Evolutionary conservation across 2,797 vertebrate genomes (phyloP).

Genomic region (Chloroceryle inda): DNA sequence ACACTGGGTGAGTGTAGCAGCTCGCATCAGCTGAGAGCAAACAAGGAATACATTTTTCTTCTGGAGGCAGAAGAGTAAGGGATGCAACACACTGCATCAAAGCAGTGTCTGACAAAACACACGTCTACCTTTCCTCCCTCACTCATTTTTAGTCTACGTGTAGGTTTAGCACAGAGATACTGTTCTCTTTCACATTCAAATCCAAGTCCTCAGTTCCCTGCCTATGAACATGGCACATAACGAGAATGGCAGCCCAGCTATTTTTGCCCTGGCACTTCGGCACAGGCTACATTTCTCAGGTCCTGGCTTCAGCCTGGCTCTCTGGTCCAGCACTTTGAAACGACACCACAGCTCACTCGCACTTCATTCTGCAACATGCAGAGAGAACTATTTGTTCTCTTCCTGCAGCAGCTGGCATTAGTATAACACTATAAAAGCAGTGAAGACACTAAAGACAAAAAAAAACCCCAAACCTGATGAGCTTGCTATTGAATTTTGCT

Average conservation of each 20-base stretch:
- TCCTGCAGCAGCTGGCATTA: neutral
- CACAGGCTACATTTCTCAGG: slow-evolving; percentile 4
- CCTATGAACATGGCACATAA: neutral
- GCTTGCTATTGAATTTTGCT: neutral
- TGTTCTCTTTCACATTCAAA: neutral
- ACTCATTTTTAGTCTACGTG: neutral
- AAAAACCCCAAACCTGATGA: neutral
- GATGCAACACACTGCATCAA: neutral
- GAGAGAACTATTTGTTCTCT: slow-evolving; percentile 57
- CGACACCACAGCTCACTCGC: neutral
- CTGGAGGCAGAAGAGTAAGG: neutral
- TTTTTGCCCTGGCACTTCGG: neutral
- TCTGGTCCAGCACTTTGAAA: slow-evolving; percentile 9
- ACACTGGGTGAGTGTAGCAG: neutral
- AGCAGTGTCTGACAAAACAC: neutral
- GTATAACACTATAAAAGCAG: neutral
- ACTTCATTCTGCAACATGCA: slow-evolving; percentile 33
- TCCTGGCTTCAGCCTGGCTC: neutral
- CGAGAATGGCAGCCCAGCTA: neutral
- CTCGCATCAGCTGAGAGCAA: neutral
- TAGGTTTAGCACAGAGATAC: neutral
- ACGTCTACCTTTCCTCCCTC: neutral
- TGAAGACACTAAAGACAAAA: accelerated
- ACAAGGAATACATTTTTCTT: neutral
- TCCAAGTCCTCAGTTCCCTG: neutral